These are phyloP conservation scores for Agelas oroides DNA, from an alignment of 37 sponge, comb jelly and placozoan species.

Conservation along the genomic window DNA sequence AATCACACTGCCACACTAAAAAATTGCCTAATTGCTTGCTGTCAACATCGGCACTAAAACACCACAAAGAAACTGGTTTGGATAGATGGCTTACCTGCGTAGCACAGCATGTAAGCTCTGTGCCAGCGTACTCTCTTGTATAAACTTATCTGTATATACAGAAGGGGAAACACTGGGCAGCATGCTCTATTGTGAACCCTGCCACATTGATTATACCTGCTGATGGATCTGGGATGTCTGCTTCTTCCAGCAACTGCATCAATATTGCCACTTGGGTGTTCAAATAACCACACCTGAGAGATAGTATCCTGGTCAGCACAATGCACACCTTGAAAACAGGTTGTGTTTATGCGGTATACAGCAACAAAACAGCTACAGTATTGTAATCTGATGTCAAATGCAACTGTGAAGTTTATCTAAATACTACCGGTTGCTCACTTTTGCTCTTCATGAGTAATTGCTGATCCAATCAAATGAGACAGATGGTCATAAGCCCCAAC, in stretches of 20 bases:
- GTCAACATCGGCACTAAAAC: background rate
- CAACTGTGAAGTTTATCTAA: too few species aligned
- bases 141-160: slow-evolving; percentile 15
- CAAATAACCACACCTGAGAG: slow-evolving; percentile 54
- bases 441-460: slow-evolving; percentile 66
- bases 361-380: too few species aligned
- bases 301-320: too few species aligned
- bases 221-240: slow-evolving; percentile 53
- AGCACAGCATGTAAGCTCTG: slow-evolving; percentile 24
- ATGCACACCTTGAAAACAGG: too few species aligned
- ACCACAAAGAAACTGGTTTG: background rate
- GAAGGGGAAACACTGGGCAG: background rate
- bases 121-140: slow-evolving; percentile 47
- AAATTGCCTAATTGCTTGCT: background rate
- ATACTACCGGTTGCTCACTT: slow-evolving; percentile 21
- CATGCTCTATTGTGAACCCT: too few species aligned
- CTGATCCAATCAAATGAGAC: slow-evolving; percentile 57
- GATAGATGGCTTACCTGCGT: slow-evolving; percentile 31
- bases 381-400: too few species aligned
- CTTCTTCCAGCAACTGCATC: slow-evolving; percentile 66
- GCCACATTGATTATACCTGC: too few species aligned
- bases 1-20: too few species aligned
- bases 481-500: slow-evolving; percentile 47
- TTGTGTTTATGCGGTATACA: too few species aligned
- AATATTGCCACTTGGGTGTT: slow-evolving; percentile 26